A percentile compares a stretch with the other conserved stretches of the same genome.
These are phyloP conservation scores for Philaethria dido DNA, from an alignment of 2,888 invertebrate genomes.

Conservation along the genomic window DNA sequence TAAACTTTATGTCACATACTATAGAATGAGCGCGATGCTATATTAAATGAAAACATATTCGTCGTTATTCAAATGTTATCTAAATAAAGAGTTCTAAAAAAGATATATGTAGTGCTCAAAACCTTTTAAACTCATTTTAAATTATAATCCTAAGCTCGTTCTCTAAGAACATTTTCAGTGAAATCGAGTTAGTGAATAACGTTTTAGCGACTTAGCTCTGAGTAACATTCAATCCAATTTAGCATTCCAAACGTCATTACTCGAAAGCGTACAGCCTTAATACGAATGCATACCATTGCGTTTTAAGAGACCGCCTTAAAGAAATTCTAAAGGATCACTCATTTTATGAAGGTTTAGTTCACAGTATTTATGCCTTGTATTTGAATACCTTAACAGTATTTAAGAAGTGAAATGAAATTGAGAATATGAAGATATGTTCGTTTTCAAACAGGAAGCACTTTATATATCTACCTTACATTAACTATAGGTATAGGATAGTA, in stretches of 20 bases:
- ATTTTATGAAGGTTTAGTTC: not conserved
- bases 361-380: not conserved
- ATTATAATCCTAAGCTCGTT: slow-evolving; percentile 12
- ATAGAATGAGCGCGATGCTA: too few relatives aligned
- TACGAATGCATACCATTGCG: slow-evolving; percentile 54
- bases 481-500: too few relatives aligned
- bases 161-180: slow-evolving; percentile 20
- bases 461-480: not conserved
- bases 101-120: slow-evolving; percentile 10
- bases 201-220: slow-evolving; percentile 32
- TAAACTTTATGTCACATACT: too few relatives aligned
- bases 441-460: not conserved
- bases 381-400: not conserved
- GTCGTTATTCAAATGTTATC: not conserved
- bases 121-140: slow-evolving; percentile 19
- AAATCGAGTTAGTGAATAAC: slow-evolving; percentile 17
- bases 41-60: not conserved
- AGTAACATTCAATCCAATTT: slow-evolving; percentile 51
- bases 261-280: slow-evolving; percentile 53
- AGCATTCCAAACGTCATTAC: slow-evolving; percentile 51
- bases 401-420: not conserved
- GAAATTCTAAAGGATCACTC: slow-evolving; percentile 4
- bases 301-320: slow-evolving; percentile 14
- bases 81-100: not conserved
- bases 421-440: not conserved